These are phyloP conservation scores for Ptiloglossa arizonensis DNA, from an alignment of 1,140 invertebrate genomes.

Conservation along the genomic window DNA sequence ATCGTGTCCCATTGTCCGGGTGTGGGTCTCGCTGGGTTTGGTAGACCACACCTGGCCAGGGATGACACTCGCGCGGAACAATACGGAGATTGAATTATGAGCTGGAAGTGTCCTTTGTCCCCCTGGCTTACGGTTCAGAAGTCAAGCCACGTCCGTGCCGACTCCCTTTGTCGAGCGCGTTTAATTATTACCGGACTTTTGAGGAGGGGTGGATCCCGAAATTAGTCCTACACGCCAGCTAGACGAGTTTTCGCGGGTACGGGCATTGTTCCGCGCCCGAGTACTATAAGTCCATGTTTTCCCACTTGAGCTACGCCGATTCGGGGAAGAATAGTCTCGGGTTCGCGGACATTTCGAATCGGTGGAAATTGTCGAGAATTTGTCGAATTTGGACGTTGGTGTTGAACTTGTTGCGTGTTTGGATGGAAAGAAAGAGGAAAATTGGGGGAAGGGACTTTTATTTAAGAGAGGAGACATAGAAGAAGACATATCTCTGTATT, in stretches of 20 bases:
- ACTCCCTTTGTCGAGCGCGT: conserved; percentile 3
- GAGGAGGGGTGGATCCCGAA: not conserved
- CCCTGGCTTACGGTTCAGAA: not conserved
- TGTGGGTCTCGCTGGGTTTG: not conserved
- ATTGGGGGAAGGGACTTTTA: no score
- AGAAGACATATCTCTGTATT: no score
- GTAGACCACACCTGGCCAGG: conserved; percentile 24
- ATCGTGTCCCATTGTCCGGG: conserved; percentile 25
- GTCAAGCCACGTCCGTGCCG: not conserved
- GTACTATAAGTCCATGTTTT: no score
- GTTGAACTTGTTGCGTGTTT: no score
- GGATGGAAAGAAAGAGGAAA: no score
- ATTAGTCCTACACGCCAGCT: not conserved
- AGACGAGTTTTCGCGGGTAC: no score
- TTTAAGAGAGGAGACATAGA: no score
- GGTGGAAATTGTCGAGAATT: no score
- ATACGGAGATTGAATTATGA: conserved; percentile 50
- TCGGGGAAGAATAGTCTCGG: conserved; percentile 6
- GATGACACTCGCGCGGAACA: conserved; percentile 25
- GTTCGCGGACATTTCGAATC: no score
- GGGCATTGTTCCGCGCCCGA: not conserved
- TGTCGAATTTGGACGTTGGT: no score
- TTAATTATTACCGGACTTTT: conserved; percentile 14
- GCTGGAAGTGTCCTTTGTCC: conserved; percentile 17
- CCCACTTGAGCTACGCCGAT: no score